Percentiles rank a stretch among this genome's conserved stretches.
Evolutionary conservation across 2,113 vertebrate species (phyloP).

Genomic region (Neomonachus schauinslandi): DNA sequence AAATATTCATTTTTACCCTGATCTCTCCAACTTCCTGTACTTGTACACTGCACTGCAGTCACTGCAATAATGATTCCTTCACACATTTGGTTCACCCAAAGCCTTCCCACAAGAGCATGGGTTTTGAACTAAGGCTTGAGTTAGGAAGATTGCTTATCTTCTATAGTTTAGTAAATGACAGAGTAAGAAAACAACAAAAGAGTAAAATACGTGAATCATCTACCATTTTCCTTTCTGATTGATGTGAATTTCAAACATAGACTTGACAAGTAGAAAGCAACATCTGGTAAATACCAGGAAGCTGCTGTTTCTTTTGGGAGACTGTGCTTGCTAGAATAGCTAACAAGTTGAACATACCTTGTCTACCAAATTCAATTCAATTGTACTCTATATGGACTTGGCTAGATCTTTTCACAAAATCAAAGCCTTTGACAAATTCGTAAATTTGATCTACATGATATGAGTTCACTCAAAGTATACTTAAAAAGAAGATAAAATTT

Average conservation of each 20-base stretch:
- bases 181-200: slow-evolving; percentile 32
- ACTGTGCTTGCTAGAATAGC: background rate
- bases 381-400: background rate
- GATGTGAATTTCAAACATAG: slow-evolving; percentile 45
- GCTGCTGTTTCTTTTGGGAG: background rate
- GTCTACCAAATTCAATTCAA: background rate
- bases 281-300: background rate
- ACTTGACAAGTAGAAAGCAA: slow-evolving; percentile 6
- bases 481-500: background rate
- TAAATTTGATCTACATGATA: background rate
- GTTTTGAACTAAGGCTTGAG: background rate
- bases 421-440: background rate
- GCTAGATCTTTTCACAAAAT: background rate
- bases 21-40: background rate
- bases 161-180: slow-evolving; percentile 3
- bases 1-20: background rate
- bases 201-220: background rate
- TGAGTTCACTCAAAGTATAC: background rate
- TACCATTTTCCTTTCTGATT: background rate
- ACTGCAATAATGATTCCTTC: background rate
- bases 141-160: background rate
- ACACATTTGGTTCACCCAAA: background rate
- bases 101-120: background rate
- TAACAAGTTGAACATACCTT: background rate
- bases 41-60: background rate